phyloP scores from a whole-genome alignment of 1,140 invertebrate species.

The Drosophila triauraria region DNA sequence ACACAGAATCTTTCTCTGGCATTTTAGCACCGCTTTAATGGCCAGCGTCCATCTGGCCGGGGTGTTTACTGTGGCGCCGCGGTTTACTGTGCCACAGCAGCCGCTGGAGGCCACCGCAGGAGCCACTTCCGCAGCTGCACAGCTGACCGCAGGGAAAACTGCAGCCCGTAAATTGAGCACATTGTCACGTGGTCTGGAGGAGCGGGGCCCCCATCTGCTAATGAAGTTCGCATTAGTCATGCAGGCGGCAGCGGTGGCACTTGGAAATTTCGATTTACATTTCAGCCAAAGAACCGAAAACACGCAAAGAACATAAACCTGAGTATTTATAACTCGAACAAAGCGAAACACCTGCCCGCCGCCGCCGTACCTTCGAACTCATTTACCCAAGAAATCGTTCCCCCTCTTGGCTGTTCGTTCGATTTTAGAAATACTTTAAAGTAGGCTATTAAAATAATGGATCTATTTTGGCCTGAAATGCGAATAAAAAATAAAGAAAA shows the following conservation, averaged over 20 bases:
- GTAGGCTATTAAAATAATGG: constrained; percentile 81
- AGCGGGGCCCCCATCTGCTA: constrained; percentile 30
- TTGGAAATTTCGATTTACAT: constrained; percentile 54
- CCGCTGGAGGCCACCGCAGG: constrained; percentile 21
- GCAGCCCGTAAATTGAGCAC: constrained; percentile 52
- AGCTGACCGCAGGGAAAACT: constrained; percentile 15
- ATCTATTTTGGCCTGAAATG: constrained; percentile 71
- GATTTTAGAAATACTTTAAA: constrained; percentile 80
- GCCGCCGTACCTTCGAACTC: background rate
- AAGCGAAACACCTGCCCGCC: constrained; percentile 34
- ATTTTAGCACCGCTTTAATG: constrained; percentile 54
- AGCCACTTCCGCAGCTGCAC: constrained; percentile 43
- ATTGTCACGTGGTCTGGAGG: constrained; percentile 54
- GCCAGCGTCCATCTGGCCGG: constrained; percentile 36
- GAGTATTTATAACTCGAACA: constrained; percentile 49
- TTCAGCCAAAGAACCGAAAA: constrained; percentile 10
- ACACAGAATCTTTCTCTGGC: constrained; percentile 46
- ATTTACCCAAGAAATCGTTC: constrained; percentile 1
- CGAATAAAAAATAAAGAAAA: constrained; percentile 31
- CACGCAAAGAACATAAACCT: constrained; percentile 21
- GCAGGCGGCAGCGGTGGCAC: constrained; percentile 35
- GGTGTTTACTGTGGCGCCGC: constrained; percentile 50
- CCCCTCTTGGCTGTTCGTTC: constrained; percentile 17
- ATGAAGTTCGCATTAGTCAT: constrained; percentile 77
- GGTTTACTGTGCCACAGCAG: constrained; percentile 21